phyloP scores from a whole-genome alignment of 2,113 vertebrate species.

The Onychorhynchus coronatus region DNA sequence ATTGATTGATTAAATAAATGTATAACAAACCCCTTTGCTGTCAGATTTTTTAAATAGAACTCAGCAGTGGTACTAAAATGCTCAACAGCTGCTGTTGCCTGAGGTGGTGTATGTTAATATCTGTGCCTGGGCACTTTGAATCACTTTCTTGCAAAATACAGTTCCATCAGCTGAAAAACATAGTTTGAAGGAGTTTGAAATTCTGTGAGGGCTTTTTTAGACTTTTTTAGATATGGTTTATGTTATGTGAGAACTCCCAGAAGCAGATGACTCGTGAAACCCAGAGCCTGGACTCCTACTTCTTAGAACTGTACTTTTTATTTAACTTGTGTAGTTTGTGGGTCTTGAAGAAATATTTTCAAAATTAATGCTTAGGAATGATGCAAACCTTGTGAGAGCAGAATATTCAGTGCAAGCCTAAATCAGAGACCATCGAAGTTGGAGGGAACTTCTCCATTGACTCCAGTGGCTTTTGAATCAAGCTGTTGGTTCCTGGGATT shows the following conservation, averaged over 20 bases:
- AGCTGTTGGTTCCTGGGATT: background rate
- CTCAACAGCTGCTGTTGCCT: constrained; percentile 9
- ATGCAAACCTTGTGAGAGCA: background rate
- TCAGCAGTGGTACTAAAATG: background rate
- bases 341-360: background rate
- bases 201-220: background rate
- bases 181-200: background rate
- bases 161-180: background rate
- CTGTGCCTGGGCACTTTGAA: background rate
- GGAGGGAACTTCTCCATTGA: background rate
- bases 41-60: background rate
- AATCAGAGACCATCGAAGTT: background rate
- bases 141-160: background rate
- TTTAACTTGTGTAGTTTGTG: background rate
- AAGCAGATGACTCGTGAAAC: background rate
- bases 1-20: constrained; percentile 1
- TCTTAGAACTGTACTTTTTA: background rate
- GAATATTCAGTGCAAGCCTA: background rate
- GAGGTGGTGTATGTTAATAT: background rate
- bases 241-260: background rate
- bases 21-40: background rate
- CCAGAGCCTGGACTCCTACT: background rate
- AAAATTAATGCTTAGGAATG: background rate
- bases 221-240: background rate
- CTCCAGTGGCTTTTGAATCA: background rate